phyloP scores from a whole-genome alignment of 2,113 vertebrate genomes.

The Tachysurus fulvidraco region DNA sequence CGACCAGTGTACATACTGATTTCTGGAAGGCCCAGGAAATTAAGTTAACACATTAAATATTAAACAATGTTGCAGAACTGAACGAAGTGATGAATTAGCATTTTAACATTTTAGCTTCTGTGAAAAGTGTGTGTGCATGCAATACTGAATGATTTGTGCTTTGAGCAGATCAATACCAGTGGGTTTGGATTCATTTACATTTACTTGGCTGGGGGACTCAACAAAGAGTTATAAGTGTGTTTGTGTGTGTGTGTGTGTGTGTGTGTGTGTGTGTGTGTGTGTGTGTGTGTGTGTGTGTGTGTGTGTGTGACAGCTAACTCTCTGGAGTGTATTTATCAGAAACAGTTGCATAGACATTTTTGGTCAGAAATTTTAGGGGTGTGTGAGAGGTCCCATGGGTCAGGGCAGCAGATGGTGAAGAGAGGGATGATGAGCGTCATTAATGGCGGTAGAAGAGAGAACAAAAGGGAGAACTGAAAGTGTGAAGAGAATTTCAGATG shows the following conservation, averaged over 20 bases:
- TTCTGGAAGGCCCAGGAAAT: not conserved
- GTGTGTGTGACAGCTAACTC: conserved; percentile 1
- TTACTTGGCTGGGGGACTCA: conserved; percentile 5
- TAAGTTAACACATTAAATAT: not conserved
- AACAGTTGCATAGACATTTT: conserved; percentile 22
- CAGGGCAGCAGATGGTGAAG: conserved; percentile 76
- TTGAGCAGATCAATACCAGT: conserved; percentile 11
- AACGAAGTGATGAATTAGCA: not conserved
- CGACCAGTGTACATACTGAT: no score
- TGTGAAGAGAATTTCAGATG: conserved; percentile 37
- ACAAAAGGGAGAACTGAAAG: conserved; percentile 58
- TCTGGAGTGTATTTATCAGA: conserved; percentile 2
- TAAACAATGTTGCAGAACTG: not conserved
- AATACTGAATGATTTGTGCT: not conserved
- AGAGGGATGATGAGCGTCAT: conserved; percentile 70
- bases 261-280: conserved; percentile 4
- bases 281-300: conserved; percentile 25
- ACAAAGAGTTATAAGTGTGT: not conserved
- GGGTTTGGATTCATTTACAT: not conserved
- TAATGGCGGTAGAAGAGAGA: conserved; percentile 67
- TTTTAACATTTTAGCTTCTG: not conserved
- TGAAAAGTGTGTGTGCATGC: not conserved
- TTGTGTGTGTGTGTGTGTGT: conserved; percentile 1
- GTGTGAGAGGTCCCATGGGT: conserved; percentile 70
- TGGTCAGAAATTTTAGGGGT: not conserved